Conservation (phyloP, 2,888 invertebrate species). For the Hanleya hanleyi region DNA sequence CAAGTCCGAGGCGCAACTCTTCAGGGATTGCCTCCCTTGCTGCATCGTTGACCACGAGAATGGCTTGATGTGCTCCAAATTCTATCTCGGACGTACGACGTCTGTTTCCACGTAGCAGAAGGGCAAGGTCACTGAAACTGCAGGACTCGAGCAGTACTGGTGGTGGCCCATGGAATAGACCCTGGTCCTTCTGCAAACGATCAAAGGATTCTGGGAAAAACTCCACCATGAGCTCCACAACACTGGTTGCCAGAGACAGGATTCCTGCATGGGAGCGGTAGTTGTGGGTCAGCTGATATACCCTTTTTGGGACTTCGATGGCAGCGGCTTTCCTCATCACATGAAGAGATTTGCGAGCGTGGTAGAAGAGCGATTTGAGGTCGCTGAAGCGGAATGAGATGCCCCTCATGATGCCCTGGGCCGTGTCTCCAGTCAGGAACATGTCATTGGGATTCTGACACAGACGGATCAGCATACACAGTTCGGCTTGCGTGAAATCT, state of each 20-base stretch:
- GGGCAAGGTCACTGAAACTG: constrained; percentile 52
- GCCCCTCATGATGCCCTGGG: constrained; percentile 52
- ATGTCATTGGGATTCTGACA: constrained; percentile 63
- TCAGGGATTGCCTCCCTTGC: constrained; percentile 58
- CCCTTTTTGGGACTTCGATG: constrained; percentile 49
- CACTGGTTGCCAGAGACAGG: constrained; percentile 58
- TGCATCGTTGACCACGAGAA: constrained; percentile 63
- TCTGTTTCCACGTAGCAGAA: constrained; percentile 54
- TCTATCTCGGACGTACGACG: constrained; percentile 65
- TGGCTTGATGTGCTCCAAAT: constrained; percentile 69
- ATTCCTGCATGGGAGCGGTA: constrained; percentile 67
- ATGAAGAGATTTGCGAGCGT: constrained; percentile 51
- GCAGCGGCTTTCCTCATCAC: constrained; percentile 42
- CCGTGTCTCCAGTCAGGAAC: constrained; percentile 56
- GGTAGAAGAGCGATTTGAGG: constrained; percentile 58
- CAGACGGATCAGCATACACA: constrained; percentile 57
- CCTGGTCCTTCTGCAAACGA: constrained; percentile 60
- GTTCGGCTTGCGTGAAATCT: constrained; percentile 67
- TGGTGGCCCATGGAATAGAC: constrained; percentile 61
- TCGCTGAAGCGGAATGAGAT: constrained; percentile 55
- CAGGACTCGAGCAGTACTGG: constrained; percentile 64
- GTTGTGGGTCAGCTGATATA: constrained; percentile 63
- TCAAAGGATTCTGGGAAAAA: constrained; percentile 67
- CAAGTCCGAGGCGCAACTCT: constrained; percentile 57
- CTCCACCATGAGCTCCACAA: constrained; percentile 54